Conservation (phyloP, 2,113 vertebrate genomes). For the Serinus canaria region DNA sequence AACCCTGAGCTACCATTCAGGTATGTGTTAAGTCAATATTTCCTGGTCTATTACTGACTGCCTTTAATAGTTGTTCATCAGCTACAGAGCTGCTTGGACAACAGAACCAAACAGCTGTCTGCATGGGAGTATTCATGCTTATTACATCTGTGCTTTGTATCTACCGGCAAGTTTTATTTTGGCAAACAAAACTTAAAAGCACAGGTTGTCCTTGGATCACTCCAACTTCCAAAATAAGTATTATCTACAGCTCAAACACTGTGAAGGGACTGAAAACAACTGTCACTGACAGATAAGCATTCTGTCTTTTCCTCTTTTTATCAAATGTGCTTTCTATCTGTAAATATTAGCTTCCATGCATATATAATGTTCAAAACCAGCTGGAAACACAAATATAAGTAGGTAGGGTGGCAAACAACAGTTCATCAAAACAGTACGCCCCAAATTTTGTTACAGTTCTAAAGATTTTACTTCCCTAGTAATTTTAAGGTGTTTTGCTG, state of each 20-base stretch:
- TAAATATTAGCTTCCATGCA: neutral
- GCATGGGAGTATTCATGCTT: neutral
- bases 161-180: neutral
- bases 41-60: neutral
- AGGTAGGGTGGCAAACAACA: neutral
- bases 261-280: constrained; percentile 10
- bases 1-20: neutral
- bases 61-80: neutral
- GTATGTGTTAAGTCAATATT: neutral
- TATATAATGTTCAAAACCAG: neutral
- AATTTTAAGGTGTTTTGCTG: neutral
- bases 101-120: neutral
- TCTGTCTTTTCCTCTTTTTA: neutral
- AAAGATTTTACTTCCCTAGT: neutral
- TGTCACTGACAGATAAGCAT: constrained; percentile 5
- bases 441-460: neutral
- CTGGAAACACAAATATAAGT: constrained; percentile 24
- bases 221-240: constrained; percentile 34
- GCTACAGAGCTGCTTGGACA: neutral
- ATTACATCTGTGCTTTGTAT: neutral
- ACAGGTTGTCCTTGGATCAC: neutral
- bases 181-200: neutral
- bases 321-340: neutral
- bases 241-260: constrained; percentile 3
- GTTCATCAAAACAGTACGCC: neutral